These are phyloP conservation scores for Microctonus aethiopoides DNA, from an alignment of 2,888 invertebrate genomes.

Conservation along the genomic window DNA sequence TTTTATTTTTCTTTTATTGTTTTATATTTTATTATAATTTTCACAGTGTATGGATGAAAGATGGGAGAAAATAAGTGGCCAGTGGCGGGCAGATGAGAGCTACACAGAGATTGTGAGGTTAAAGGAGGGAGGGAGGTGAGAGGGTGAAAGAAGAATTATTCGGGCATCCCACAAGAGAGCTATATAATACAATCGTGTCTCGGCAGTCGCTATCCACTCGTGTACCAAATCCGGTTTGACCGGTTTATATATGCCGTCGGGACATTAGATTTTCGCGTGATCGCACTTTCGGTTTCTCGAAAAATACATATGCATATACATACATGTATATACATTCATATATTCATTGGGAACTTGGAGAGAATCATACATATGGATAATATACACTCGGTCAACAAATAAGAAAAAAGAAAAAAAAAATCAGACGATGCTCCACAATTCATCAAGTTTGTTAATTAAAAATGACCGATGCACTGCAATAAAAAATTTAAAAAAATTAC, in stretches of 20 bases:
- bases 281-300: slow-evolving; percentile 68
- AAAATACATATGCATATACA: slow-evolving; percentile 43
- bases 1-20: not conserved
- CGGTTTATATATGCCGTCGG: slow-evolving; percentile 58
- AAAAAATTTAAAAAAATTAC: not conserved
- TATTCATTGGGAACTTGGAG: not conserved
- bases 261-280: slow-evolving; percentile 68
- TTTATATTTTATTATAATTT: slow-evolving; percentile 10
- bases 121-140: slow-evolving; percentile 14
- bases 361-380: too few species aligned
- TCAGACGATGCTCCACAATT: not conserved
- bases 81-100: slow-evolving; percentile 25
- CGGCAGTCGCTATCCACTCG: slow-evolving; percentile 33
- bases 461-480: not conserved
- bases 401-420: not conserved
- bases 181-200: slow-evolving; percentile 5
- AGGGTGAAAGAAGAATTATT: slow-evolving; percentile 14
- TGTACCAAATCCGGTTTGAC: slow-evolving; percentile 65
- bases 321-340: not conserved
- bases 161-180: slow-evolving; percentile 22
- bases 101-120: not conserved
- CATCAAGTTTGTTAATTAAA: not conserved
- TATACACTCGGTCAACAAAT: too few species aligned
- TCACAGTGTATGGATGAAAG: not conserved
- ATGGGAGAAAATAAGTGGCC: slow-evolving; percentile 1